These are phyloP conservation scores for Miniopterus natalensis DNA, from an alignment of 2,113 vertebrate genomes.

Conservation along the genomic window DNA sequence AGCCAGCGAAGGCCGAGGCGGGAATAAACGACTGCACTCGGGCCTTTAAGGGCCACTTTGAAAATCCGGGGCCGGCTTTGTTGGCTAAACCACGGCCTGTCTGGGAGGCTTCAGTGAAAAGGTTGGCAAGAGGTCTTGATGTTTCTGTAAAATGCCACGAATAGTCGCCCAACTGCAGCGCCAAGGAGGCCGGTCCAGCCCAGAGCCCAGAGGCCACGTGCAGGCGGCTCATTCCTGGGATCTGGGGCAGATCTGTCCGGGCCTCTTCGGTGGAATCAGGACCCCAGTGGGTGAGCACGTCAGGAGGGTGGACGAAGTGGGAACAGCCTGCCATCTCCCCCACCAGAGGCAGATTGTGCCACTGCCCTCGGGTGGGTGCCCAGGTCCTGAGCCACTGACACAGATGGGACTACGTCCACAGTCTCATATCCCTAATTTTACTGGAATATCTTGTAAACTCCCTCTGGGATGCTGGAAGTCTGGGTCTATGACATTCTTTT, in stretches of 20 bases:
- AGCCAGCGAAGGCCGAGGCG: background rate
- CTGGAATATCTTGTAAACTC: constrained; percentile 71
- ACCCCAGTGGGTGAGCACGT: background rate
- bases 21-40: background rate
- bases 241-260: background rate
- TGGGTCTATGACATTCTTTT: constrained; percentile 58
- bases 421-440: constrained; percentile 73
- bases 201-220: background rate
- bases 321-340: background rate
- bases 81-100: background rate
- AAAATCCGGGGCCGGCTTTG: background rate
- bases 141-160: background rate
- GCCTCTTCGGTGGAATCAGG: background rate
- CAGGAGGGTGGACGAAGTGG: too few relatives aligned
- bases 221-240: background rate
- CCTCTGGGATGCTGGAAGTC: constrained; percentile 56
- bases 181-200: background rate
- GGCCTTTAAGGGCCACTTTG: background rate
- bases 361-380: background rate
- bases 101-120: background rate
- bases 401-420: background rate
- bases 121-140: background rate
- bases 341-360: background rate
- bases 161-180: background rate
- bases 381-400: background rate